phyloP scores from a whole-genome alignment of 2,888 invertebrate species.

The Hypsopygia costalis region DNA sequence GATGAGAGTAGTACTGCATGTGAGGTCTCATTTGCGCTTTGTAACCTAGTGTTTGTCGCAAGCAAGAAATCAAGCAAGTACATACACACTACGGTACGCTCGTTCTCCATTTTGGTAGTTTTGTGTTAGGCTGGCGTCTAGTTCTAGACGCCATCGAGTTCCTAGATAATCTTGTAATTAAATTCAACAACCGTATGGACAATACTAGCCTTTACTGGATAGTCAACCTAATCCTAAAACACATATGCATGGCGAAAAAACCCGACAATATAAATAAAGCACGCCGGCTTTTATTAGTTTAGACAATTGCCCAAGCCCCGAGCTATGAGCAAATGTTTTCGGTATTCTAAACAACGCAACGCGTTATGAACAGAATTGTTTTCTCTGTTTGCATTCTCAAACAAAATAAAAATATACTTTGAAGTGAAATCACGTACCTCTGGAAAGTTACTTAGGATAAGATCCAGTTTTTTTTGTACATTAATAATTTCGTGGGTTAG shows the following conservation, averaged over 20 bases:
- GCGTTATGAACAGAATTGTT: constrained; percentile 47
- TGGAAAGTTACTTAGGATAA: constrained; percentile 55
- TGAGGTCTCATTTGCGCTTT: no score
- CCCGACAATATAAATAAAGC: constrained; percentile 2
- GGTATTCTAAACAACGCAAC: constrained; percentile 38
- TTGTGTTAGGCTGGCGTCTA: no score
- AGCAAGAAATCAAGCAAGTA: no score
- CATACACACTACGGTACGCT: no score
- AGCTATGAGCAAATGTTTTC: constrained; percentile 37
- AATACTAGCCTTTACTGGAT: neutral
- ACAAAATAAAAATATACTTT: constrained; percentile 48
- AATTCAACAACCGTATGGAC: no score
- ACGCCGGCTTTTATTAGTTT: constrained; percentile 37
- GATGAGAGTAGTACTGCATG: no score
- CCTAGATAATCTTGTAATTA: no score
- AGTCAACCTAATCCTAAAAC: neutral
- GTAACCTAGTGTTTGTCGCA: no score
- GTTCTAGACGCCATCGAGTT: no score
- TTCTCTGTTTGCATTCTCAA: constrained; percentile 49
- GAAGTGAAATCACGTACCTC: constrained; percentile 61
- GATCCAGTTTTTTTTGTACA: constrained; percentile 57
- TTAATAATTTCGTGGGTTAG: constrained; percentile 62
- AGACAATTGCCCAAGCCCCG: constrained; percentile 33
- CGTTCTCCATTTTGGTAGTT: no score
- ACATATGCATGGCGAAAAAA: neutral